These are phyloP conservation scores for Heliconius nattereri DNA, from an alignment of 1,140 invertebrate species.

Conservation along the genomic window DNA sequence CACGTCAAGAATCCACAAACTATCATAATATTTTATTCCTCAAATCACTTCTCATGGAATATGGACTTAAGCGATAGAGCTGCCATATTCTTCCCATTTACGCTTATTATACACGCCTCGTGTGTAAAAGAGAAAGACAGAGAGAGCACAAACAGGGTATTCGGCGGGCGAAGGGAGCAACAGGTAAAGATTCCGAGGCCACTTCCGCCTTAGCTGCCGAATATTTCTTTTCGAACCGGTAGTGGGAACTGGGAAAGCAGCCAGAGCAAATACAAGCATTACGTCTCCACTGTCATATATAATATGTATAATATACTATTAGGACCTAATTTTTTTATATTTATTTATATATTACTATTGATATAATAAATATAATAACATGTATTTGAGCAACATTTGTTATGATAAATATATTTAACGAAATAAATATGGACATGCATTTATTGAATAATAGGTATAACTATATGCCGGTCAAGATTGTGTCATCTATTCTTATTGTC, in stretches of 20 bases:
- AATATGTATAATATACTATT: neutral
- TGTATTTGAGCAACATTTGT: too few species aligned
- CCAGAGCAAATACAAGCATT: conserved; percentile 49
- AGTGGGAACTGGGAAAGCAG: conserved; percentile 75
- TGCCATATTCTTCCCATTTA: conserved; percentile 45
- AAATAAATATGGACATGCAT: neutral
- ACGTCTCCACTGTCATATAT: neutral
- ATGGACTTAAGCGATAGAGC: conserved; percentile 55
- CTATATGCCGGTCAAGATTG: neutral
- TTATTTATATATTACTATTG: neutral
- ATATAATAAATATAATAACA: too few species aligned
- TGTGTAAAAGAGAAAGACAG: conserved; percentile 46
- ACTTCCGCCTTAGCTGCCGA: conserved; percentile 81
- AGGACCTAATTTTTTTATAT: neutral
- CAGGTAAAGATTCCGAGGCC: conserved; percentile 81
- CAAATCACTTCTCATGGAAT: conserved; percentile 67
- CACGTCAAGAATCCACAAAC: conserved; percentile 54
- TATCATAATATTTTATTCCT: conserved; percentile 70
- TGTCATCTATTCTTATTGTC: conserved; percentile 9
- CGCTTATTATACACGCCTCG: conserved; percentile 30
- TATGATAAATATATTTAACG: neutral
- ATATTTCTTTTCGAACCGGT: conserved; percentile 81
- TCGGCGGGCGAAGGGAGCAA: conserved; percentile 78
- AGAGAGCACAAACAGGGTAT: conserved; percentile 51
- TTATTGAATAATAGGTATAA: neutral